Evolutionary conservation across 1,140 invertebrate species (phyloP), one percentile per base, ranked within the genome.

Genomic region (Megalopta genalis): DNA sequence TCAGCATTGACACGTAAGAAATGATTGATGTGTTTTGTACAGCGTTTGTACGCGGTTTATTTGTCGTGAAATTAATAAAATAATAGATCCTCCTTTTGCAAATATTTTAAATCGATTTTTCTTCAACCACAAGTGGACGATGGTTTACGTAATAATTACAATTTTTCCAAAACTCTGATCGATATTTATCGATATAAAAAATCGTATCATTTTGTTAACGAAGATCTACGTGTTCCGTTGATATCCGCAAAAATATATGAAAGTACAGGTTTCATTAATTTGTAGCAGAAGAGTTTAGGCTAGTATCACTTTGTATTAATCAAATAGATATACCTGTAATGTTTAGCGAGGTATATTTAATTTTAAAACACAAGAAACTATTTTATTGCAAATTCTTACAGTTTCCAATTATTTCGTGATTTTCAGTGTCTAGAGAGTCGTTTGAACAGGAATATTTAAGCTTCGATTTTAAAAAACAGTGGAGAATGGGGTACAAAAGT

Each of bases 1-100:
- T 79, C 62, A 77, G 18, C 46, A 70, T 54, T 82, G 80, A 74
- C 57, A 77, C 71, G 70, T 75, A 74, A 80, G 77, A 49, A 84
- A 78, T 59, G 49, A 57, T 73, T 49, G 67, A 77, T 82, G 49
- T 66, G 62, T 62, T 80, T 79, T 71, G 37, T n/a, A 67, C 54
- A 59, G 8, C 46, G 27, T 52, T 78, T 23, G 23, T 64, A 32
- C n/a, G 37, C 9, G 39, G 21, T 54, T 32, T 42, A 46, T 57
- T 25, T 25, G 25, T 49, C 46, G 66, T 46, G n/a, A 66, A 39
- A 32, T 52, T 1, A 39, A 5, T 39, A 25, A 12, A 52, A 60
- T 67, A 14, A 0, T 0, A 25, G 14, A 7, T 78, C 64, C 25
- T 72, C 37, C 25, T 9, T 64, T 25, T 27, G 21, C 27, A 64